Percentiles rank a stretch among this genome's conserved stretches.
phyloP scores from a whole-genome alignment of 2,113 vertebrate species.

The Addax nasomaculatus region DNA sequence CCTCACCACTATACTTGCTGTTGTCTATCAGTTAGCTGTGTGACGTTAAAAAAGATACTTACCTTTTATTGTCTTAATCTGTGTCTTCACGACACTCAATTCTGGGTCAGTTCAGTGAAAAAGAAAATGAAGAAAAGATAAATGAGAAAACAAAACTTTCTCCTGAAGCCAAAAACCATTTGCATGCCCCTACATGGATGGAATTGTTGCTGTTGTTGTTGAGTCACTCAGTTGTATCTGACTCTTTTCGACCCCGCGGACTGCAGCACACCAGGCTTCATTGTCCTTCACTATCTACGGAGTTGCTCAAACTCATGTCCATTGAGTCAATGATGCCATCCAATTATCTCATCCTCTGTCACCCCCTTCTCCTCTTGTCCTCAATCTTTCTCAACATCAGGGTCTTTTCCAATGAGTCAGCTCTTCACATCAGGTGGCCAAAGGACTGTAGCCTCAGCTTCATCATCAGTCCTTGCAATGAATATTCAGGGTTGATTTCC shows the following conservation, averaged over 20 bases:
- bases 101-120: neutral
- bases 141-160: neutral
- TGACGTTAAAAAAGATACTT: neutral
- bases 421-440: neutral
- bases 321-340: neutral
- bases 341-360: neutral
- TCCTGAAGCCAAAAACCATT: neutral
- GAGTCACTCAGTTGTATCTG: neutral
- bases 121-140: neutral
- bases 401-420: neutral
- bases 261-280: neutral
- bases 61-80: neutral
- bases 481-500: neutral
- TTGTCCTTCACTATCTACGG: neutral
- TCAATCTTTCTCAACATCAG: neutral
- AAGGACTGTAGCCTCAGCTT: neutral
- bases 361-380: neutral
- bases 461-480: neutral
- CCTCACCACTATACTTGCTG: no score
- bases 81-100: neutral
- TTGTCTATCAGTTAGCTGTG: neutral
- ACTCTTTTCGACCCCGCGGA: neutral
- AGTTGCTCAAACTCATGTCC: neutral
- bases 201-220: neutral
- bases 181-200: neutral